Base-by-base conservation (phyloP, 2,113 vertebrate genomes). In the Petaurus breviceps region DNA sequence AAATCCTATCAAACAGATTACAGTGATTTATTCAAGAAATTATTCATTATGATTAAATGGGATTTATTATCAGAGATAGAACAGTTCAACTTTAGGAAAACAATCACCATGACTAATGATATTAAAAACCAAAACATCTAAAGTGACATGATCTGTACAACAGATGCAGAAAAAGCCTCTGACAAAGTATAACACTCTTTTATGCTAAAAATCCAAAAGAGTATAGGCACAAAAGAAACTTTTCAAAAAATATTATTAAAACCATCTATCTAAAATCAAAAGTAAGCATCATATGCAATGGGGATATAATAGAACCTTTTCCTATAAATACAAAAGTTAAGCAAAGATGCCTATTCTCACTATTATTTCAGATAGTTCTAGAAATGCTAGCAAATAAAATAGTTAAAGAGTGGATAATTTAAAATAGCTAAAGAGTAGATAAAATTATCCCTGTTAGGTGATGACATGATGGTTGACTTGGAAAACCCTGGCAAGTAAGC, bases 21-120 rank as follows among this genome's bases (percentile, higher is more conserved):
- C 51, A 51, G 51, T 11, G 51, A 51, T 51, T 51, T 51, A 94
- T 55, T 37, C 51, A 51, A 51, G 11, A 51, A 51, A 51, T 11
- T 51, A 51, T 51, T 5, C 50, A 51, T 51, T 51, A 51, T 51
- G 9, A 51, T 51, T 51, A 51, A 51, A 51, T 51, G 51, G 51
- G 11, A 11, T 51, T 51, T 26, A 26, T 52, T 49, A 77, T 19
- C 0, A 91, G 53, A 24, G 91, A 84, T 8, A 14, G 51, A 28
- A 89, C n/a, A 43, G 55, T 89, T 89, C 24, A 92, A 50, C 50
- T 94, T 92, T 55, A 54, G 94, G 8, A 92, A 53, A 53, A 68
- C 68, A 61, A 55, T 54, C 49, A 50, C n/a, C 2, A 28, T 54
- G 19, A 89, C 49, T 68, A 68, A 68, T 94, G 57, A 91, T 47